A percentile compares a stretch with the other conserved stretches of the same genome.
Conservation (phyloP, 2,113 vertebrate genomes). For the Micronycteris hirsuta region DNA sequence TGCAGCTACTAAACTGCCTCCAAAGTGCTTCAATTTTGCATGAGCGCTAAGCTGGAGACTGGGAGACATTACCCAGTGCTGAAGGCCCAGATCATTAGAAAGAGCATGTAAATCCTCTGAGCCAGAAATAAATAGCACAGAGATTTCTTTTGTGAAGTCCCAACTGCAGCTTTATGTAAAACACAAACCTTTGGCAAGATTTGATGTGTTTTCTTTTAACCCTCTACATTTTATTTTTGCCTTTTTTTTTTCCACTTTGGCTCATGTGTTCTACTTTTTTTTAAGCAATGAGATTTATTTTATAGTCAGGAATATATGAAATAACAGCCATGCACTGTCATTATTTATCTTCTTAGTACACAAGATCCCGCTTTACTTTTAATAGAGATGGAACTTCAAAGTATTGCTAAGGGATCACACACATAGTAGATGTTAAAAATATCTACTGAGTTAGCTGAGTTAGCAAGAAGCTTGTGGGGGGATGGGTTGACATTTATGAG, state of each 20-base stretch:
- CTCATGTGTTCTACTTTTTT: background rate
- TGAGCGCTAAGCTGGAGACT: constrained; percentile 88
- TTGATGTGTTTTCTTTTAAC: constrained; percentile 39
- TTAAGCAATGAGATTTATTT: background rate
- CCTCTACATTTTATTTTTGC: constrained; percentile 24
- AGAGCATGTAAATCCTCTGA: constrained; percentile 86
- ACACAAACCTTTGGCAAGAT: constrained; percentile 63
- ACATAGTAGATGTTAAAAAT: background rate
- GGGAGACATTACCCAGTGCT: constrained; percentile 81
- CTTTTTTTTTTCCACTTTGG: background rate
- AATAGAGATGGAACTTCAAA: background rate
- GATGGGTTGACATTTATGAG: background rate
- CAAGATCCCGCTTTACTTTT: background rate
- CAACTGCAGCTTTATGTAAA: constrained; percentile 78
- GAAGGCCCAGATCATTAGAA: constrained; percentile 84
- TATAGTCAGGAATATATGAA: background rate
- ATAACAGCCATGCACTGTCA: background rate
- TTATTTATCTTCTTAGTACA: background rate
- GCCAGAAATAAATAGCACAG: constrained; percentile 86
- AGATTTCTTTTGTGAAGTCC: constrained; percentile 81
- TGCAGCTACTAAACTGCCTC: constrained; percentile 79
- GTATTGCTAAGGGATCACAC: background rate
- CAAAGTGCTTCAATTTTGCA: constrained; percentile 90
- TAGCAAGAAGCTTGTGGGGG: background rate
- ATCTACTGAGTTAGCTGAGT: background rate